These are phyloP conservation scores for Sebastes nivosus DNA, from an alignment of 2,797 vertebrate species.

Conservation along the genomic window DNA sequence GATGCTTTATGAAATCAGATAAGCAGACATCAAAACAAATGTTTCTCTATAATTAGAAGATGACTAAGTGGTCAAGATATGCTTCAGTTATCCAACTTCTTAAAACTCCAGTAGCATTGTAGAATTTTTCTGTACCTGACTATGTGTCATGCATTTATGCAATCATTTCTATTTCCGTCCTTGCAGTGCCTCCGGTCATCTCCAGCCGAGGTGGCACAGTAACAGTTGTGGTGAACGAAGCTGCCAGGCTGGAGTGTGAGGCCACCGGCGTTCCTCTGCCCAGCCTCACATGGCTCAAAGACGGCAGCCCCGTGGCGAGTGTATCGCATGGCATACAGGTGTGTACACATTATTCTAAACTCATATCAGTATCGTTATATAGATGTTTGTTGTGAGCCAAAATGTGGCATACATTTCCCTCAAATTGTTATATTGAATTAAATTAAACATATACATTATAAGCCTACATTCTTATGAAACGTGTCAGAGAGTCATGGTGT, in stretches of 20 bases:
- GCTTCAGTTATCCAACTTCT: neutral
- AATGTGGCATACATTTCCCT: neutral
- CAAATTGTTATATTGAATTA: neutral
- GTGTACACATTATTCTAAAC: neutral
- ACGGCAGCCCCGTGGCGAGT: slow-evolving; percentile 93
- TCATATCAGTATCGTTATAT: neutral
- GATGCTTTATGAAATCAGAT: neutral
- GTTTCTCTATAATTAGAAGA: neutral
- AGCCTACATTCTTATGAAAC: neutral
- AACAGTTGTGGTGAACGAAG: slow-evolving; percentile 92
- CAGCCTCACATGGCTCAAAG: slow-evolving; percentile 96
- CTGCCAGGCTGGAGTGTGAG: slow-evolving; percentile 90
- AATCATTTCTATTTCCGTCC: neutral
- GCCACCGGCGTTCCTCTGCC: slow-evolving; percentile 93
- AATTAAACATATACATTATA: neutral
- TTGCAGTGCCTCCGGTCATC: slow-evolving; percentile 91
- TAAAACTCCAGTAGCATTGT: neutral
- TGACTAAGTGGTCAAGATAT: neutral
- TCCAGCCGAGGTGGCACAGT: slow-evolving; percentile 85
- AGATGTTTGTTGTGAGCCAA: neutral
- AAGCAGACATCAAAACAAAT: neutral
- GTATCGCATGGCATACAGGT: slow-evolving; percentile 92
- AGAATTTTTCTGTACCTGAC: neutral
- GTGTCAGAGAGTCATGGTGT: neutral
- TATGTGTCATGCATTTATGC: neutral